A percentile compares a stretch with the other conserved stretches of the same genome.
phyloP scores from a whole-genome alignment of 2,113 vertebrate species.

The Marmota flaviventris region DNA sequence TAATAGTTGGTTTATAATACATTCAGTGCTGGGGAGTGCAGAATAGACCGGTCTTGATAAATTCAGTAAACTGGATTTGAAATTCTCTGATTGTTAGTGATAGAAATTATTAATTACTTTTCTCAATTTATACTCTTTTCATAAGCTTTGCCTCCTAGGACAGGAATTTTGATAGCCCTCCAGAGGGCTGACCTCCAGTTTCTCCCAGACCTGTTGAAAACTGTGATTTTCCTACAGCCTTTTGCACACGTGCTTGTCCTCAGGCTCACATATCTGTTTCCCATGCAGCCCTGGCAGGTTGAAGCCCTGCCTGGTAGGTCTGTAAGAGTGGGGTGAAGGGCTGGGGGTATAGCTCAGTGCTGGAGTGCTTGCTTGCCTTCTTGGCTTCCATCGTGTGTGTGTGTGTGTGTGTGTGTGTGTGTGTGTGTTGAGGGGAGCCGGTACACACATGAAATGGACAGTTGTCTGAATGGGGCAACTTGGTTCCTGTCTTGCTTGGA shows the following conservation, averaged over 20 bases:
- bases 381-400: neutral
- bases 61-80: neutral
- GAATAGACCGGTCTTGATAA: conserved; percentile 57
- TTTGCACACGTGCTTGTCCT: neutral
- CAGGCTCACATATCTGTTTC: neutral
- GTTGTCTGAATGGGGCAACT: neutral
- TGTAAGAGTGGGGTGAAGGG: neutral
- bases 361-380: neutral
- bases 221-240: neutral
- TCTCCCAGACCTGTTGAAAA: neutral
- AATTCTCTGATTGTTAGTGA: conserved; percentile 18
- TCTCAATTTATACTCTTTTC: neutral
- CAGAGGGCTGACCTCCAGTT: neutral
- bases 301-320: neutral
- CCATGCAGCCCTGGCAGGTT: neutral
- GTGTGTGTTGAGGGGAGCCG: no score
- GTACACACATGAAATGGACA: no score
- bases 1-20: conserved; percentile 41
- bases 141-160: neutral
- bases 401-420: no score
- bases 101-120: neutral
- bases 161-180: neutral
- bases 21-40: conserved; percentile 34
- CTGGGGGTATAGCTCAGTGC: neutral
- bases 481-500: neutral